Evolutionary conservation across 2,113 vertebrate genomes (phyloP), one percentile per base, ranked within the genome.

Genomic region (Nestor notabilis): DNA sequence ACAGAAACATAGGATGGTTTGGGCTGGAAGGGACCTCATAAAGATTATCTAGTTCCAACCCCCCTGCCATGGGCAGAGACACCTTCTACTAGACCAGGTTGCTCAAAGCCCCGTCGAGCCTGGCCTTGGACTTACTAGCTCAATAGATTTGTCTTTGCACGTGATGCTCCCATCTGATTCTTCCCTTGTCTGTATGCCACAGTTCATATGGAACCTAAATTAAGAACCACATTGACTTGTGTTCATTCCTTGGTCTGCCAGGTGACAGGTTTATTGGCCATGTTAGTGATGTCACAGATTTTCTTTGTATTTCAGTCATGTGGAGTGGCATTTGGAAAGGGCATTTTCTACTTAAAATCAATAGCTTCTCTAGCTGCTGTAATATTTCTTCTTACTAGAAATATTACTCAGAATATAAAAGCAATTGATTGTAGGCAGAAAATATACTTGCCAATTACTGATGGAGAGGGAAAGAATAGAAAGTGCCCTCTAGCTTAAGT

Each of bases 341-440:
- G 76, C 28, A 18, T 94, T 84, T 95, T 93, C 87, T 92, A 43
- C 46, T 78, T 84, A 69, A 61, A 96, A 96, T 96, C 96, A 97
- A 90, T 95, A 95, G 71, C 77, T 98, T 97, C 92, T 93, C 68
- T 85, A 96, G 77, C 90, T 93, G 74, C 70, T 16, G 8, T 70
- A 96, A 95, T 93, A 97, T 95, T 95, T 93, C 93, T 94, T 94
- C 90, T 92, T 93, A 88, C 88, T 96, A 96, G 93, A 97, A 97
- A 96, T 96, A 95, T 83, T 96, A 83, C 14, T 11, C 64, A 56
- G 85, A 96, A 89, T 96, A 92, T 85, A 97, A 97, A 98, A 97
- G 93, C 96, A 96, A 98, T 97, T 97, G 95, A 97, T 97, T 95
- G 94, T 82, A 95, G 82, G 52, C 82, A 96, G 94, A 96, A 98